Evolutionary conservation across 30 jellyfish, hydroid and myxozoan genomes (phyloP).

Genomic region (Cassiopea xamachana): DNA sequence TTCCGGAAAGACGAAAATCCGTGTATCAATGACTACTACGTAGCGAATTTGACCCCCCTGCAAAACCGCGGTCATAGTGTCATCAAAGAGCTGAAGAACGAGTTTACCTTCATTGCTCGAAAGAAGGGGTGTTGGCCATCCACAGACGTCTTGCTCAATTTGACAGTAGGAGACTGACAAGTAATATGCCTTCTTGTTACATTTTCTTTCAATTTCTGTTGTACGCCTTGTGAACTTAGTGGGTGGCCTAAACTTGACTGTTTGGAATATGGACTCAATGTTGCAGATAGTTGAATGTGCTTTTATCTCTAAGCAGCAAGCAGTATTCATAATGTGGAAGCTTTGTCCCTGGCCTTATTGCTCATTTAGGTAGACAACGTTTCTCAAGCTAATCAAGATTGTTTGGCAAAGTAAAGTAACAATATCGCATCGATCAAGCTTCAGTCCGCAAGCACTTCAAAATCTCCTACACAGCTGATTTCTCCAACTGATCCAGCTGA

Average conservation of each 20-base stretch:
- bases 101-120: background rate
- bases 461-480: background rate
- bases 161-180: background rate
- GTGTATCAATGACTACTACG: slow-evolving; percentile 63
- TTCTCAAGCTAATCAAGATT: background rate
- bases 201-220: background rate
- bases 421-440: background rate
- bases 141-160: background rate
- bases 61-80: slow-evolving; percentile 12
- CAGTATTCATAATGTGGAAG: too few species aligned
- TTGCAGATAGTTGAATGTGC: too few species aligned
- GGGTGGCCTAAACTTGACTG: background rate
- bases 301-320: too few species aligned
- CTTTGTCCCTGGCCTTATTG: too few species aligned
- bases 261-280: too few species aligned
- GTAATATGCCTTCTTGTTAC: background rate
- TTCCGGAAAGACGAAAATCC: slow-evolving; percentile 70
- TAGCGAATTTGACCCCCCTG: slow-evolving; percentile 57
- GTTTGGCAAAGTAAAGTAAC: background rate
- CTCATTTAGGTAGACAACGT: background rate
- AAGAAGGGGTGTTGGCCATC: background rate
- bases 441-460: background rate
- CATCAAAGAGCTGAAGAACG: background rate
- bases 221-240: background rate
- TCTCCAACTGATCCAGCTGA: background rate